phyloP scores from a whole-genome alignment of 1,140 invertebrate genomes.

The Drosophila santomea region DNA sequence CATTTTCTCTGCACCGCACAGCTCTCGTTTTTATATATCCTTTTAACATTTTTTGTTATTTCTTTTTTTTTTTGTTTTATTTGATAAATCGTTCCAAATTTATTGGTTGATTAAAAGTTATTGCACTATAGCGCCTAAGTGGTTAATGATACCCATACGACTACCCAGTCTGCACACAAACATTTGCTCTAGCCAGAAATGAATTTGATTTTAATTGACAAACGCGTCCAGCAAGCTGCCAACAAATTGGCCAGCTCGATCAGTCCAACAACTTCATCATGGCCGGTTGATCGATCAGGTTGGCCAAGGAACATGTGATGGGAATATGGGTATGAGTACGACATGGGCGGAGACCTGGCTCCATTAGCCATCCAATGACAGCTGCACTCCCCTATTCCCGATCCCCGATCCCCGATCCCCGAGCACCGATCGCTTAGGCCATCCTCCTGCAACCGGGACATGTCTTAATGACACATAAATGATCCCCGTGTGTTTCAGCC shows the following conservation, averaged over 20 bases:
- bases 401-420: too few relatives aligned
- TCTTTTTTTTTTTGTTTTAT: slow-evolving; percentile 17
- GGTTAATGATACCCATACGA: slow-evolving; percentile 69
- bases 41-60: slow-evolving; percentile 7
- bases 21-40: slow-evolving; percentile 3
- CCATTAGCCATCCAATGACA: slow-evolving; percentile 60
- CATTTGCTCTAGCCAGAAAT: slow-evolving; percentile 60
- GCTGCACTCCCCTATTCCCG: slow-evolving; percentile 13
- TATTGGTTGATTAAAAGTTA: slow-evolving; percentile 83
- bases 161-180: slow-evolving; percentile 16
- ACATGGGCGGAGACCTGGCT: slow-evolving; percentile 61
- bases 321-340: not conserved
- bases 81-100: slow-evolving; percentile 79
- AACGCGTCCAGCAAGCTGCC: slow-evolving; percentile 74
- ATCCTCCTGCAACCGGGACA: slow-evolving; percentile 30
- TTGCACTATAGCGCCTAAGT: slow-evolving; percentile 76
- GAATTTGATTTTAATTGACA: slow-evolving; percentile 82
- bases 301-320: not conserved
- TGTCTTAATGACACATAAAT: slow-evolving; percentile 76
- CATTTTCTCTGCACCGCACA: slow-evolving; percentile 45
- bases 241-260: slow-evolving; percentile 68
- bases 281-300: slow-evolving; percentile 38
- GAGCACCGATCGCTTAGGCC: slow-evolving; percentile 1
- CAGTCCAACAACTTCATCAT: slow-evolving; percentile 76
- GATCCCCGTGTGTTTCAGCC: slow-evolving; percentile 52